Conservation (phyloP, 2,113 vertebrate species). For the Buteo buteo region DNA sequence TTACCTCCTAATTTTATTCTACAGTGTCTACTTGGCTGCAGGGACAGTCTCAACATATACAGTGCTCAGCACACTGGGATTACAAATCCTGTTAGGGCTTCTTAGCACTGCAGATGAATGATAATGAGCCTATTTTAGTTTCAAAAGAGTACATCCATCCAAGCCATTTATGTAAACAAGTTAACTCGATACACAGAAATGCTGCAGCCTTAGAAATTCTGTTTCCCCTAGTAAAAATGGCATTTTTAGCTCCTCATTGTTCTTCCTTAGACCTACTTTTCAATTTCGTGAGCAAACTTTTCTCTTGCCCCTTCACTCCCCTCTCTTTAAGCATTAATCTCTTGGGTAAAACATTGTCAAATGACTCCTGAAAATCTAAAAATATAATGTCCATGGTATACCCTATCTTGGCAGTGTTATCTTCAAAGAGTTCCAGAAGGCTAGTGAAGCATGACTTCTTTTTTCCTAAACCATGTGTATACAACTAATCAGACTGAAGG, state of each 20-base stretch:
- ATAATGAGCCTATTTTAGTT: neutral
- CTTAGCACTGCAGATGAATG: neutral
- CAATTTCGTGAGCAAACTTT: conserved; percentile 33
- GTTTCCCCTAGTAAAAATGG: neutral
- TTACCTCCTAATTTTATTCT: neutral
- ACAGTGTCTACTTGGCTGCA: neutral
- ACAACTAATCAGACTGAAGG: conserved; percentile 44
- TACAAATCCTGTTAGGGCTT: neutral
- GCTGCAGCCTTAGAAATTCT: neutral
- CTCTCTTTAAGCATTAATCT: conserved; percentile 47
- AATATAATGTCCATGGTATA: conserved; percentile 1
- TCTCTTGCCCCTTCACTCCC: conserved; percentile 30
- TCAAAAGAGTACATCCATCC: neutral
- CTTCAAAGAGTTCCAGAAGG: conserved; percentile 63
- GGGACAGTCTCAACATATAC: neutral
- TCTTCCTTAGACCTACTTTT: conserved; percentile 26
- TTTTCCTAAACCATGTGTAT: neutral
- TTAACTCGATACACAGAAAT: neutral
- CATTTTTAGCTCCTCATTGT: neutral
- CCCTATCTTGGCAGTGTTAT: conserved; percentile 36
- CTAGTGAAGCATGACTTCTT: conserved; percentile 44
- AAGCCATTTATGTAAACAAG: neutral
- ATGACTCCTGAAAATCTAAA: conserved; percentile 38
- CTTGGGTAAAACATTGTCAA: conserved; percentile 32
- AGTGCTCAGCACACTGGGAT: neutral